Percentiles rank a stretch among this genome's conserved stretches.
Evolutionary conservation across 2,113 vertebrate genomes (phyloP).

Genomic region (Cyanistes caeruleus): DNA sequence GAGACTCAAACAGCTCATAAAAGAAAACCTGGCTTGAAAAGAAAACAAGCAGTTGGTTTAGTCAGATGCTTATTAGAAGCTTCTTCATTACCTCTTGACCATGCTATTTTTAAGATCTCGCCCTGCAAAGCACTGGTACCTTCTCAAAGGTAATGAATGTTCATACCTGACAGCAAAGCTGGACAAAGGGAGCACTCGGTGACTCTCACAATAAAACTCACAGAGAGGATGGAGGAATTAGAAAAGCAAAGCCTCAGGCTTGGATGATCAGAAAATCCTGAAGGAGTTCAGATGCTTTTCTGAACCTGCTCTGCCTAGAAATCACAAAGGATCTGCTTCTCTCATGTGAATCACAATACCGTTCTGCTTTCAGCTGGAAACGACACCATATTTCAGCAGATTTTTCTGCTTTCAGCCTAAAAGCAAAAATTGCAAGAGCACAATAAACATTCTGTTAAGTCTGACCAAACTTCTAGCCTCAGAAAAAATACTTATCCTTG

Average conservation of each 20-base stretch:
- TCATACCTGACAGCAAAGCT: not conserved
- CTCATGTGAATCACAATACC: constrained; percentile 21
- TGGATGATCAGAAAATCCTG: constrained; percentile 62
- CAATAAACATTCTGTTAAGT: constrained; percentile 43
- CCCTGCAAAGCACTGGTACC: not conserved
- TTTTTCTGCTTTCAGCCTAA: constrained; percentile 25
- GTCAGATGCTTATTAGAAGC: not conserved
- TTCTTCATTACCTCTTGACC: not conserved
- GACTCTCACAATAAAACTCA: constrained; percentile 1
- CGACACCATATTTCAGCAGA: not conserved
- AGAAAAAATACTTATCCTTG: constrained; percentile 51
- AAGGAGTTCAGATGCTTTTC: constrained; percentile 55
- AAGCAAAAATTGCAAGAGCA: constrained; percentile 19
- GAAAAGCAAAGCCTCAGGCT: constrained; percentile 48
- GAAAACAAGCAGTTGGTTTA: constrained; percentile 10
- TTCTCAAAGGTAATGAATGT: constrained; percentile 19
- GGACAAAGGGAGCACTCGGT: not conserved
- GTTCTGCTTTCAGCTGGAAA: constrained; percentile 38
- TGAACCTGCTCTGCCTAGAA: constrained; percentile 51
- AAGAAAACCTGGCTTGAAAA: not conserved
- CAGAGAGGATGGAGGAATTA: not conserved
- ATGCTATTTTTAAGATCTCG: not conserved
- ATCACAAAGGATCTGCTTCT: constrained; percentile 42
- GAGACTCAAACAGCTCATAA: not conserved
- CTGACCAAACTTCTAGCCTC: constrained; percentile 47